Evolutionary conservation across 2,888 invertebrate genomes (phyloP).

Genomic region (Cosmopolites sordidus): DNA sequence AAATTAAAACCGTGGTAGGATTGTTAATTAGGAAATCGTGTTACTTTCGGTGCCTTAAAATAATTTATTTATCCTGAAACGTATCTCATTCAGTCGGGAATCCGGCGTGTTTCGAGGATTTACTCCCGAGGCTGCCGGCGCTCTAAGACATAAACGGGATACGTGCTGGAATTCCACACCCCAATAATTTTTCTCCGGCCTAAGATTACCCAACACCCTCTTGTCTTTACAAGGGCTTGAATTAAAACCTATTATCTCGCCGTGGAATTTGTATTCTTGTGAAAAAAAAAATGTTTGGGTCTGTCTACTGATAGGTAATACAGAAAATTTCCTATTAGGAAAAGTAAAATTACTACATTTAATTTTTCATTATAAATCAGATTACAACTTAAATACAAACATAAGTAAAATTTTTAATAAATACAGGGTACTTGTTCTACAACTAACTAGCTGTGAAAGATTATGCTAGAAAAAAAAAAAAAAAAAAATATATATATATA

Average conservation of each 20-base stretch:
- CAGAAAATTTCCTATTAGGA: too few species aligned
- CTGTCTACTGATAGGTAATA: too few species aligned
- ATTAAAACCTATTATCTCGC: background rate
- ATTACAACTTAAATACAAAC: too few species aligned
- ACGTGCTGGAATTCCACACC: slow-evolving; percentile 40
- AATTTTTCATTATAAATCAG: too few species aligned
- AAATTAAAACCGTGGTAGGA: slow-evolving; percentile 17
- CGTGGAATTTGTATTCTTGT: background rate
- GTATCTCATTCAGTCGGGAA: slow-evolving; percentile 22
- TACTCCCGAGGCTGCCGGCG: slow-evolving; percentile 26
- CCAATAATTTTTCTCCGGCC: slow-evolving; percentile 37
- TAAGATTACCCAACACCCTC: slow-evolving; percentile 6
- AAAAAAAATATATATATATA: too few species aligned
- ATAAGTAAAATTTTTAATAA: too few species aligned
- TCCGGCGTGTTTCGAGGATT: background rate
- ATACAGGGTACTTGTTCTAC: too few species aligned
- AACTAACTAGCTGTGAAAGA: too few species aligned
- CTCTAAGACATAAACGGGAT: slow-evolving; percentile 39
- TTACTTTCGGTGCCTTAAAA: slow-evolving; percentile 30
- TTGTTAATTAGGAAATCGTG: slow-evolving; percentile 30
- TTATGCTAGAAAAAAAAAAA: too few species aligned
- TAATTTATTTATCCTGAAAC: slow-evolving; percentile 33
- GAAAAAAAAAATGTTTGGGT: background rate
- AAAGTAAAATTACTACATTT: too few species aligned
- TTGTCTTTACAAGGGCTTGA: background rate